phyloP scores from a whole-genome alignment of 2,888 invertebrate species.

The Cancer borealis region DNA sequence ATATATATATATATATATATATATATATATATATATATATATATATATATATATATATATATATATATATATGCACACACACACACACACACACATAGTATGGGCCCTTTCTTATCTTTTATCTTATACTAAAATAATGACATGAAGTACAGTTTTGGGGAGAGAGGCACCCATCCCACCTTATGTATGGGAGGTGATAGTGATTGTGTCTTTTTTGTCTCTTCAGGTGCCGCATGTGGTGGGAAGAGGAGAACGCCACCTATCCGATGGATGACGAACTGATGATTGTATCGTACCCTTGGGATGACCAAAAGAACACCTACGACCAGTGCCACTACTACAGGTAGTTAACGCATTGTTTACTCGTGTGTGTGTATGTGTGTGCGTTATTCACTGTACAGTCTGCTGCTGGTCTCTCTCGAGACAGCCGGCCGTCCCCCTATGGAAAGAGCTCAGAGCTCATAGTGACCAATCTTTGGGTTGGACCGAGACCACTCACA shows the following conservation, averaged over 20 bases:
- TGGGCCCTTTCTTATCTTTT: background rate
- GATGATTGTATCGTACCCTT: slow-evolving; percentile 13
- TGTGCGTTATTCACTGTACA: no score
- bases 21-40: slow-evolving; percentile 57
- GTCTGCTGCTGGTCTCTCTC: no score
- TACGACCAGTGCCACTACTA: slow-evolving; percentile 55
- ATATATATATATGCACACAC: background rate
- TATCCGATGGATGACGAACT: slow-evolving; percentile 31
- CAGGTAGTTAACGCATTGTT: background rate
- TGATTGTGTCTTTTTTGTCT: no score
- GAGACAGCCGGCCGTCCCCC: no score
- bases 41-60: slow-evolving; percentile 42
- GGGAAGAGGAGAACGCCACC: slow-evolving; percentile 55
- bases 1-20: slow-evolving; percentile 55
- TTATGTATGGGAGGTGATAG: no score
- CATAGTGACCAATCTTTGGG: no score
- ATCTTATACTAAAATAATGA: background rate
- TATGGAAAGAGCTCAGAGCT: no score
- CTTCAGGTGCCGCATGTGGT: slow-evolving; percentile 58
- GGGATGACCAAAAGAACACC: slow-evolving; percentile 6
- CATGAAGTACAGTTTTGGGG: no score
- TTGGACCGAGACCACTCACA: no score
- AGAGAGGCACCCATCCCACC: no score
- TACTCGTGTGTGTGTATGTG: no score
- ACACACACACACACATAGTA: background rate